phyloP scores from a whole-genome alignment of 2,113 vertebrate genomes.

The Narcine bancroftii region DNA sequence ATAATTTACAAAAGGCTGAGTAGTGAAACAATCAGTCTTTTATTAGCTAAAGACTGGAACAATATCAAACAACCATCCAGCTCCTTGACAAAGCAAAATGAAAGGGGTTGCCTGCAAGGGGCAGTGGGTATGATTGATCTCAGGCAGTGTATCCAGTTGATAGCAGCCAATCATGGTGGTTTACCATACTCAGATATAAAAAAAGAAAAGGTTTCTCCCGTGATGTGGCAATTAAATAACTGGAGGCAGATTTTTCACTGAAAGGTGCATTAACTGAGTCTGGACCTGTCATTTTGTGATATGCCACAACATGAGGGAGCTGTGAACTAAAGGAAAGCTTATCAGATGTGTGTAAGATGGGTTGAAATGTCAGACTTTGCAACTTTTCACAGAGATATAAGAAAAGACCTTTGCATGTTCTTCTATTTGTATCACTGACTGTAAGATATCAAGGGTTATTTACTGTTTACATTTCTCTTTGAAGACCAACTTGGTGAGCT shows the following conservation, averaged over 20 bases:
- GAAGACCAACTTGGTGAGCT: neutral
- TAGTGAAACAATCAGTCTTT: too few species aligned
- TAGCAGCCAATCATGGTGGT: too few species aligned
- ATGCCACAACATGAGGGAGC: neutral
- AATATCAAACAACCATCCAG: too few species aligned
- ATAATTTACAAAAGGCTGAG: too few species aligned
- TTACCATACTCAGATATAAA: neutral
- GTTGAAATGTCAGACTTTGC: conserved; percentile 9
- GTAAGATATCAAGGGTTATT: neutral
- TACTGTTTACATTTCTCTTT: neutral
- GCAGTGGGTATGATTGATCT: too few species aligned
- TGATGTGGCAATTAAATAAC: neutral
- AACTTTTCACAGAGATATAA: neutral
- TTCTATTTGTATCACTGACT: neutral
- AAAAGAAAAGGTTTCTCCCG: neutral
- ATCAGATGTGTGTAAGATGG: conserved; percentile 30
- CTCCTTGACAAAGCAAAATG: too few species aligned
- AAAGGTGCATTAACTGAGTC: neutral
- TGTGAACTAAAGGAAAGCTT: conserved; percentile 35
- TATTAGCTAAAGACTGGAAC: too few species aligned
- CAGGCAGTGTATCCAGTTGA: too few species aligned
- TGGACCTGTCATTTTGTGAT: neutral
- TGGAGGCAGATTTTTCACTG: neutral
- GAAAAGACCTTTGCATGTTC: too few species aligned
- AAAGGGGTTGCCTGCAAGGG: too few species aligned